A percentile compares a stretch with the other conserved stretches of the same genome.
Conservation (phyloP, 2,113 vertebrate genomes). For the Sinosuthora webbiana region DNA sequence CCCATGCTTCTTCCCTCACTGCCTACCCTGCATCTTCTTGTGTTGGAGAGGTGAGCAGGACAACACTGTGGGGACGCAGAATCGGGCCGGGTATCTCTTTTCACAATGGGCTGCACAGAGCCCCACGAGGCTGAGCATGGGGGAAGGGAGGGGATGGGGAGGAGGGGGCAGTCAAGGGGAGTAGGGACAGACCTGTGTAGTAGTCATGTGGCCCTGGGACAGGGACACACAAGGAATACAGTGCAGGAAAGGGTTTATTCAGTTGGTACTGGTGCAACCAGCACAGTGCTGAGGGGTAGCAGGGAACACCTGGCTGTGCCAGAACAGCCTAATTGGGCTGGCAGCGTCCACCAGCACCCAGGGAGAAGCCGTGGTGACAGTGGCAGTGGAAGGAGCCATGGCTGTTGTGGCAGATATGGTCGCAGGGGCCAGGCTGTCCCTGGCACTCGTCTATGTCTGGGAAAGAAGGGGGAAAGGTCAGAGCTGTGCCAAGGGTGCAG, state of each 20-base stretch:
- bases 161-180: not conserved
- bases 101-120: rapidly evolving
- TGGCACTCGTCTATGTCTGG: constrained; percentile 48
- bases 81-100: not conserved
- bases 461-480: not conserved
- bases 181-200: rapidly evolving
- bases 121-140: rapidly evolving
- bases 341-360: not conserved
- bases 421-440: not conserved
- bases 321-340: not conserved
- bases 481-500: not conserved
- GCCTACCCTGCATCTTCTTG: not conserved
- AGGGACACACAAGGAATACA: not conserved
- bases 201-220: not conserved
- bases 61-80: rapidly evolving
- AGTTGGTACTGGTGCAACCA: rapidly evolving
- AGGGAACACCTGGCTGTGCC: not conserved
- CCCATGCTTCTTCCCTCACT: not conserved
- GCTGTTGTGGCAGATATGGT: constrained; percentile 58
- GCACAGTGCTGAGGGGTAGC: rapidly evolving
- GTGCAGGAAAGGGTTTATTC: not conserved
- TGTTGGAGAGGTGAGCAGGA: rapidly evolving
- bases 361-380: constrained; percentile 2
- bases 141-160: not conserved
- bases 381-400: constrained; percentile 47